phyloP scores from a whole-genome alignment of 2,797 vertebrate genomes.

The Scolopax rusticola region DNA sequence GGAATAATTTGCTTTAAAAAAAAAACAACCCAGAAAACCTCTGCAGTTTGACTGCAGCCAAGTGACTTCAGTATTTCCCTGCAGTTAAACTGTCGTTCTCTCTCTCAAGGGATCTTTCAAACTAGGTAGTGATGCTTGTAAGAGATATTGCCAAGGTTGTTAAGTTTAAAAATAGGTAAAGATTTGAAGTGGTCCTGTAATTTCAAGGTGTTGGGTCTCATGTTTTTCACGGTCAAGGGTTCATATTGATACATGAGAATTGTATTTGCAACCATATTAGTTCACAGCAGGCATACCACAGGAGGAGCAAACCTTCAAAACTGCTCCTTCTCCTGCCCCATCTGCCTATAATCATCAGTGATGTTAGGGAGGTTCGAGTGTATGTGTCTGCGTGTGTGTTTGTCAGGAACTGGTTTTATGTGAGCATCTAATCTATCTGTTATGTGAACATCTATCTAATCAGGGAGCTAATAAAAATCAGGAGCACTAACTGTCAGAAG shows the following conservation, averaged over 20 bases:
- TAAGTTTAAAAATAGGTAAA: conserved; percentile 52
- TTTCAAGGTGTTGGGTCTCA: background rate
- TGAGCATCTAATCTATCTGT: background rate
- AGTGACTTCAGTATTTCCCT: conserved; percentile 35
- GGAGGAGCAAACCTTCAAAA: background rate
- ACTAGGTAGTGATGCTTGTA: background rate
- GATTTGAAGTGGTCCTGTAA: background rate
- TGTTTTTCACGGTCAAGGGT: background rate
- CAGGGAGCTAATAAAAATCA: background rate
- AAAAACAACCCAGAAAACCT: background rate
- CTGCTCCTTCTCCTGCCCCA: background rate
- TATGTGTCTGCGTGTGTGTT: background rate
- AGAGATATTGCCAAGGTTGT: conserved; percentile 15
- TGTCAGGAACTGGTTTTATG: background rate
- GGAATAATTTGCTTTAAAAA: background rate
- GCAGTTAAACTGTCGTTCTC: background rate
- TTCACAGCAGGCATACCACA: background rate
- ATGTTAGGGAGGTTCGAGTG: background rate
- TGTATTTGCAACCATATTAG: background rate
- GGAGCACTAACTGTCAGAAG: background rate
- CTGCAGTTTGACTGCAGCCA: background rate
- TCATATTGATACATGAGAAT: background rate
- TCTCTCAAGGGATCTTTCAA: conserved; percentile 36
- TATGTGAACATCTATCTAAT: background rate
- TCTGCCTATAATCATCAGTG: background rate